Conservation (phyloP, 2,888 invertebrate genomes). For the Drosophila atroscutellata region DNA sequence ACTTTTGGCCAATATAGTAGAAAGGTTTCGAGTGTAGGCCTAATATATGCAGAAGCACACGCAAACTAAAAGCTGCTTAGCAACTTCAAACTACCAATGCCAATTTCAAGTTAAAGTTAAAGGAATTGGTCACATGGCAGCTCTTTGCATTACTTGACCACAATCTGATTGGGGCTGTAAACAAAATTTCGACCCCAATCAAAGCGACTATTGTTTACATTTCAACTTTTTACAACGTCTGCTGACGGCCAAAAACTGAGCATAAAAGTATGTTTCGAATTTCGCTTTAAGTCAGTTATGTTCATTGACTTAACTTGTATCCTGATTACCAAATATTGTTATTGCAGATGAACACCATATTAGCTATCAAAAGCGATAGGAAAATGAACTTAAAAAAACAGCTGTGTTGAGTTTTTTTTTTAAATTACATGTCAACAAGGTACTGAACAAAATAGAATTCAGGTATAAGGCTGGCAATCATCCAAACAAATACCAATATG, state of each 20-base stretch:
- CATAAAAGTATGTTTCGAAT: conserved; percentile 19
- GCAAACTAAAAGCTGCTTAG: conserved; percentile 41
- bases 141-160: conserved; percentile 23
- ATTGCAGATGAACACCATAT: background rate
- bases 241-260: conserved; percentile 20
- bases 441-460: background rate
- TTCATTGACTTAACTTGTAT: conserved; percentile 12
- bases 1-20: conserved; percentile 21
- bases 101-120: conserved; percentile 48
- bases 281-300: conserved; percentile 6
- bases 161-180: conserved; percentile 46
- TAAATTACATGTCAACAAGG: background rate
- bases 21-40: conserved; percentile 23
- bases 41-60: conserved; percentile 58
- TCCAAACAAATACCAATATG: background rate
- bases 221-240: conserved; percentile 37
- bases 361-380: background rate
- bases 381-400: background rate
- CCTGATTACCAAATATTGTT: background rate
- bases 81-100: conserved; percentile 49
- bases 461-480: background rate
- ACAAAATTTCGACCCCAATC: conserved; percentile 73
- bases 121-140: conserved; percentile 21
- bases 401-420: background rate
- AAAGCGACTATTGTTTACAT: conserved; percentile 70